A percentile compares a stretch with the other conserved stretches of the same genome.
Evolutionary conservation across 2,888 invertebrate species (phyloP).

Genomic region (Crematogaster levior): DNA sequence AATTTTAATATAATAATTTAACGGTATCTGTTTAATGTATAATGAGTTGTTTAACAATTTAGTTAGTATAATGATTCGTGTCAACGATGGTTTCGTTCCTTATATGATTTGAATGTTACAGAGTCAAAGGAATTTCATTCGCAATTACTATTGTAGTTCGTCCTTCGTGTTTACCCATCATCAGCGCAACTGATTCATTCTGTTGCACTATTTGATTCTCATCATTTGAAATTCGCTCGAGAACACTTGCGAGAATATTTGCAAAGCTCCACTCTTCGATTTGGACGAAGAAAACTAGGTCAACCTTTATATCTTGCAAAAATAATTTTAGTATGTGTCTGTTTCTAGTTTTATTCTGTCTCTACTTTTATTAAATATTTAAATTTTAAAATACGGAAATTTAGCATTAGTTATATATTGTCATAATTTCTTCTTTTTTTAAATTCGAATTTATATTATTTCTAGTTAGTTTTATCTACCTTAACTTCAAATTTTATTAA

Average conservation of each 20-base stretch:
- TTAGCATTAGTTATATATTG: background rate
- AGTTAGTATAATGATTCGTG: conserved; percentile 18
- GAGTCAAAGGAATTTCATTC: conserved; percentile 37
- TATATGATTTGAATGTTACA: conserved; percentile 17
- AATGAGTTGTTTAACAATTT: conserved; percentile 15
- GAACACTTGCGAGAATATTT: background rate
- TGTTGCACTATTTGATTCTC: conserved; percentile 30
- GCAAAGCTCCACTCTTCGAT: conserved; percentile 1
- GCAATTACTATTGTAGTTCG: conserved; percentile 33
- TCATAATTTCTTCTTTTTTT: background rate
- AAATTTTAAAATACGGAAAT: background rate
- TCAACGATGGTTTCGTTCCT: conserved; percentile 2
- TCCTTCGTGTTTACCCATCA: conserved; percentile 26
- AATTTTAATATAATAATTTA: conserved; percentile 10
- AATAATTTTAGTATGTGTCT: background rate
- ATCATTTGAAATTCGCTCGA: conserved; percentile 23
- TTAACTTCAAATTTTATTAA: background rate
- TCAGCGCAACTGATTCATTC: conserved; percentile 38
- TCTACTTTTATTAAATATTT: background rate
- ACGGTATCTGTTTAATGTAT: conserved; percentile 1
- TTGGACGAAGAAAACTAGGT: conserved; percentile 6
- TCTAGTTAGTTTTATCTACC: background rate
- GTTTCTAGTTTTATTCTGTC: background rate
- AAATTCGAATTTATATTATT: background rate
- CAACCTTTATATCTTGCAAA: conserved; percentile 4